phyloP scores from a whole-genome alignment of 2,113 vertebrate species.

The Aptenodytes forsteri region DNA sequence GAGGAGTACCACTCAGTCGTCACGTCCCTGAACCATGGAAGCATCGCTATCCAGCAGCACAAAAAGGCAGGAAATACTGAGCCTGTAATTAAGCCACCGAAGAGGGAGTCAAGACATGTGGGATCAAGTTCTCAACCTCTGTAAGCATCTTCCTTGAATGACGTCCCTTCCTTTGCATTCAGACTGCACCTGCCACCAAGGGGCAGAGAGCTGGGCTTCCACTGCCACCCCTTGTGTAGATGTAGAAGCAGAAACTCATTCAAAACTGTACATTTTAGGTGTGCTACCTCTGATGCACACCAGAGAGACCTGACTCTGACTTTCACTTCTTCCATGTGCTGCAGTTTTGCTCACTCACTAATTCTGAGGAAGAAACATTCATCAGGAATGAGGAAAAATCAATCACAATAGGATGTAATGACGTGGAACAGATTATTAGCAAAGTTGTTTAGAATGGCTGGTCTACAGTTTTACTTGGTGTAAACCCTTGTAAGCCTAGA shows the following conservation, averaged over 20 bases:
- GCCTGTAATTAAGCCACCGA: background rate
- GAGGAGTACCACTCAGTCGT: accelerated
- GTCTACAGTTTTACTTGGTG: background rate
- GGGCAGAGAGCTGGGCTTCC: background rate
- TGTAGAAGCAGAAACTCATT: background rate
- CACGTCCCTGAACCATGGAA: accelerated
- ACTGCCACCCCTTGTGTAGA: accelerated
- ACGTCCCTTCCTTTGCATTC: background rate
- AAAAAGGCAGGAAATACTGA: accelerated
- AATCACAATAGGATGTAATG: background rate
- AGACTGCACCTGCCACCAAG: accelerated
- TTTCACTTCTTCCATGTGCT: background rate
- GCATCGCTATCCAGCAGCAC: background rate
- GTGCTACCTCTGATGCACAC: background rate
- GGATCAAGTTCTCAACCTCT: background rate
- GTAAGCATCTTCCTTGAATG: background rate
- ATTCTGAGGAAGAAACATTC: background rate
- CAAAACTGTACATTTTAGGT: accelerated
- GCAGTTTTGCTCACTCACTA: background rate
- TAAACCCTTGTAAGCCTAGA: background rate
- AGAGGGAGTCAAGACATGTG: accelerated
- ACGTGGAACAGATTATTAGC: background rate
- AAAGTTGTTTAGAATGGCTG: background rate
- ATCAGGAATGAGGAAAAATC: background rate
- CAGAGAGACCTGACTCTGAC: background rate